These are phyloP conservation scores for Cylas formicarius DNA, from an alignment of 1,140 invertebrate species.

Conservation along the genomic window DNA sequence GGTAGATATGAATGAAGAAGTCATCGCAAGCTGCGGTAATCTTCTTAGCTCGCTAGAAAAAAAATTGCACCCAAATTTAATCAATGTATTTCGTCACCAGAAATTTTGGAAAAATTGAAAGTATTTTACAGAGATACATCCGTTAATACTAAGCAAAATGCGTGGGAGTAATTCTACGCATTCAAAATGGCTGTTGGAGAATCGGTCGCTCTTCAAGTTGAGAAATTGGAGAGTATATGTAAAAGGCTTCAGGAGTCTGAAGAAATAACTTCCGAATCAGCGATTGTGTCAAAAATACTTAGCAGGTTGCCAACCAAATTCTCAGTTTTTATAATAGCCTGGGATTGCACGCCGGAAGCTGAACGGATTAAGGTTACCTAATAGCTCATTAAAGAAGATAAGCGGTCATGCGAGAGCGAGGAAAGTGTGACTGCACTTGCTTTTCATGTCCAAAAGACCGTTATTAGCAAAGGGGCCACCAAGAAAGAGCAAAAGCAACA, in stretches of 20 bases:
- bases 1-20: constrained; percentile 7
- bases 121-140: constrained; percentile 2
- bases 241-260: constrained; percentile 1
- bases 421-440: too few relatives aligned
- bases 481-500: background rate
- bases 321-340: constrained; percentile 1
- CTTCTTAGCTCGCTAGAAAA: constrained; percentile 7
- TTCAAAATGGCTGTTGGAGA: constrained; percentile 2
- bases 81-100: background rate
- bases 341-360: background rate
- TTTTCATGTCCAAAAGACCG: constrained; percentile 1
- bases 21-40: constrained; percentile 11
- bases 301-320: constrained; percentile 5
- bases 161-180: constrained; percentile 3
- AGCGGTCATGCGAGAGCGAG: too few relatives aligned
- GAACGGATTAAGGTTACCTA: background rate
- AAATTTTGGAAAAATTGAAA: constrained; percentile 5
- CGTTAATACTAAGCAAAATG: constrained; percentile 4
- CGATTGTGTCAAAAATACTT: constrained; percentile 1
- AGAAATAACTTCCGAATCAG: background rate
- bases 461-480: background rate
- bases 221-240: constrained; percentile 1
- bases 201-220: background rate
- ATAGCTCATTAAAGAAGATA: too few relatives aligned
- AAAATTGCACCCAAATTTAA: constrained; percentile 9